These are phyloP conservation scores for Dexiosoma caninum DNA, from an alignment of 2,888 invertebrate species.

Conservation along the genomic window DNA sequence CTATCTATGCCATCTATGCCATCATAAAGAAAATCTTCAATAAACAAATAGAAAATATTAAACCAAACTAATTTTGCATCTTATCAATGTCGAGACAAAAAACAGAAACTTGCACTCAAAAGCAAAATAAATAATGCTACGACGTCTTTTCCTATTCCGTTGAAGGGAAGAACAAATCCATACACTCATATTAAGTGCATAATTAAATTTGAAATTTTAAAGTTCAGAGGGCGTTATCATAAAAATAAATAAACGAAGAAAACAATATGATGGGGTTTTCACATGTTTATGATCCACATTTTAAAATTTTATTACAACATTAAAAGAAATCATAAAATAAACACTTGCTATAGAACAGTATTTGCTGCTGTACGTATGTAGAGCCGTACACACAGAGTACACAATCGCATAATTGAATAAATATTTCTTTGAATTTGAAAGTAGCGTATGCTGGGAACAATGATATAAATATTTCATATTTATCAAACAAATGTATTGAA, in stretches of 20 bases:
- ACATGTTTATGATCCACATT: slow-evolving; percentile 7
- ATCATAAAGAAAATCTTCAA: not conserved
- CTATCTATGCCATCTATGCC: slow-evolving; percentile 5
- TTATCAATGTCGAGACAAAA: slow-evolving; percentile 26
- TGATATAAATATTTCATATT: not conserved
- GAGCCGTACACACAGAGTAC: too few relatives aligned
- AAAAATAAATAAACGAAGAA: not conserved
- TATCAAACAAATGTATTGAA: not conserved
- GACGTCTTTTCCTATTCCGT: not conserved
- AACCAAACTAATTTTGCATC: slow-evolving; percentile 10
- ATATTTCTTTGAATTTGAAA: too few relatives aligned
- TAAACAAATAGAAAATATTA: slow-evolving; percentile 26
- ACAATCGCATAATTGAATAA: too few relatives aligned
- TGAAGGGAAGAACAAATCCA: not conserved
- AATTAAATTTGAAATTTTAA: slow-evolving; percentile 42
- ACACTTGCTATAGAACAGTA: not conserved
- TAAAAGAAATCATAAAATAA: slow-evolving; percentile 19
- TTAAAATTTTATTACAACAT: slow-evolving; percentile 29
- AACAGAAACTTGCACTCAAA: slow-evolving; percentile 10
- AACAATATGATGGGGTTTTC: slow-evolving; percentile 5
- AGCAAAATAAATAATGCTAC: not conserved
- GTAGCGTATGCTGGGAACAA: too few relatives aligned
- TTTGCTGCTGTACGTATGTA: too few relatives aligned
- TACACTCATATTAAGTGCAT: slow-evolving; percentile 39
- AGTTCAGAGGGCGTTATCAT: slow-evolving; percentile 41